Conservation (phyloP, 2,888 invertebrate genomes). For the Ischnus inquisitorius region DNA sequence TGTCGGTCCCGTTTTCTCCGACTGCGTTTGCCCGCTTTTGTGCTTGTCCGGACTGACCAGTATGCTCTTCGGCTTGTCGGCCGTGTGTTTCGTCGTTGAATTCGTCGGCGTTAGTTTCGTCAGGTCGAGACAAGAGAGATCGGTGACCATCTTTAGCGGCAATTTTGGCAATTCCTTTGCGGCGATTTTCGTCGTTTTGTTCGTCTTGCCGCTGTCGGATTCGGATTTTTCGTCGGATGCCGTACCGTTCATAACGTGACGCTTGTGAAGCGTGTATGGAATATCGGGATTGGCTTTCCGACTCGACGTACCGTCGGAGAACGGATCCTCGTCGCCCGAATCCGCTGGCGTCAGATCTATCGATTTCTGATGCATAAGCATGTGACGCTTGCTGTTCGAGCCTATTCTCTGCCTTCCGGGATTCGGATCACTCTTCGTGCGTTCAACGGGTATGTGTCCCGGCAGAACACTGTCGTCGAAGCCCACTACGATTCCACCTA, state of each 20-base stretch:
- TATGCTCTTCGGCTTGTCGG: constrained; percentile 86
- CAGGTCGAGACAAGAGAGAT: constrained; percentile 80
- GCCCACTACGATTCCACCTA: constrained; percentile 83
- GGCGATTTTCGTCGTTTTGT: constrained; percentile 66
- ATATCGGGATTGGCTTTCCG: constrained; percentile 88
- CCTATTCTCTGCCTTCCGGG: constrained; percentile 91
- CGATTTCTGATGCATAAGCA: constrained; percentile 94
- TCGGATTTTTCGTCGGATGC: constrained; percentile 86
- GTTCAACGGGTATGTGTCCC: constrained; percentile 90
- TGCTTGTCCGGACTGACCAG: constrained; percentile 78
- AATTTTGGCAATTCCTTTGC: constrained; percentile 80
- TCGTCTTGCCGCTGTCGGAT: constrained; percentile 80
- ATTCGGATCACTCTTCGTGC: constrained; percentile 95
- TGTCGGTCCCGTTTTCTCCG: constrained; percentile 77
- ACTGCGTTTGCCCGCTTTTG: constrained; percentile 77
- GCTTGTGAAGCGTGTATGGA: constrained; percentile 93
- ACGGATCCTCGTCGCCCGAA: constrained; percentile 93
- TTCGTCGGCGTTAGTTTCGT: constrained; percentile 78
- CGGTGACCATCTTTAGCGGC: constrained; percentile 79
- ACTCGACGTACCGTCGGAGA: constrained; percentile 87
- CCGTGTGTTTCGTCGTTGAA: constrained; percentile 67
- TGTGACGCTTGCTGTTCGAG: constrained; percentile 91
- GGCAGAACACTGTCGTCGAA: constrained; percentile 79
- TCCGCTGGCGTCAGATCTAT: constrained; percentile 94
- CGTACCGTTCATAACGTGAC: constrained; percentile 95